phyloP scores from a whole-genome alignment of 1,140 invertebrate species.

The Cydia splendana region DNA sequence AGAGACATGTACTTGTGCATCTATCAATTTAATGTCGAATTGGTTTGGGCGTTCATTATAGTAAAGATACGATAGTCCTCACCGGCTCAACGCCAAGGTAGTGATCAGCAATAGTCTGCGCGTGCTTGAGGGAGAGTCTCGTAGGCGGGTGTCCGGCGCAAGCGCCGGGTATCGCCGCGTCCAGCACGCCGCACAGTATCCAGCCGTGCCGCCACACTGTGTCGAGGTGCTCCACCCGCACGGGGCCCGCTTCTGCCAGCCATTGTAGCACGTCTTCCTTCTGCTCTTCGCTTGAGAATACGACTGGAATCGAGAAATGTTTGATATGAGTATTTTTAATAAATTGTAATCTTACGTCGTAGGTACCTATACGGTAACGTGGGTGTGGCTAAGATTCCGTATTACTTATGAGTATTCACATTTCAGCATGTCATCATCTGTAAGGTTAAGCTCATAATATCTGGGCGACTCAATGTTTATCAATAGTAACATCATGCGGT shows the following conservation, averaged over 20 bases:
- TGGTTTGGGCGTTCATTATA: slow-evolving; percentile 4
- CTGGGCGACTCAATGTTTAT: no score
- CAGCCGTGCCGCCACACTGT: slow-evolving; percentile 81
- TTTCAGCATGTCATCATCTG: no score
- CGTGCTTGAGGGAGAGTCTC: slow-evolving; percentile 77
- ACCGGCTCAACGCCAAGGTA: slow-evolving; percentile 81
- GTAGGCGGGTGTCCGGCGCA: slow-evolving; percentile 79
- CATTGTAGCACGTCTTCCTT: slow-evolving; percentile 70
- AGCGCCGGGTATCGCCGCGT: slow-evolving; percentile 79
- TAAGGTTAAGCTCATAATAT: no score
- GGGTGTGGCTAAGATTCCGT: no score
- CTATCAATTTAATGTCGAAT: no score
- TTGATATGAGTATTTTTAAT: not conserved
- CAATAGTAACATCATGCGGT: no score
- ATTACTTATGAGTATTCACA: no score
- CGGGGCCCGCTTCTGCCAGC: slow-evolving; percentile 67
- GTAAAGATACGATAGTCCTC: slow-evolving; percentile 38
- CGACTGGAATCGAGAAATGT: slow-evolving; percentile 57
- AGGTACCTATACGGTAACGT: no score
- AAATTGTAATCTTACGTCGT: no score
- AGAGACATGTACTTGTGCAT: not conserved
- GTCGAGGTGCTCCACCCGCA: slow-evolving; percentile 65
- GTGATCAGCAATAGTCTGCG: slow-evolving; percentile 80
- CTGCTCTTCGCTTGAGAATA: slow-evolving; percentile 73
- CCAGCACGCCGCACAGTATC: slow-evolving; percentile 80